Conservation (phyloP, 92 coral and sea anemone genomes). For the Epizoanthus rinbou region DNA sequence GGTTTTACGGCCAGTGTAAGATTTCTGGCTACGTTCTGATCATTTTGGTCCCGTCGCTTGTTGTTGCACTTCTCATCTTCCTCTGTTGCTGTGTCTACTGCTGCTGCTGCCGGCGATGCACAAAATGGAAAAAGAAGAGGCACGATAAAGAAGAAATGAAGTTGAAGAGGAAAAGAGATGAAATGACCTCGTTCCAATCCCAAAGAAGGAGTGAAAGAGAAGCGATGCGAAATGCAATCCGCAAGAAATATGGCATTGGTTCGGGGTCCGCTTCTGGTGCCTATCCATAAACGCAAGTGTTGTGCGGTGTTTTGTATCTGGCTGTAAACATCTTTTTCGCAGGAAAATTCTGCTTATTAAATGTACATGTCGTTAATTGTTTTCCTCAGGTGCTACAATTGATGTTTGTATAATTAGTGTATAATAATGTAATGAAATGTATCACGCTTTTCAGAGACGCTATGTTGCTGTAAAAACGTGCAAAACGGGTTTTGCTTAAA, state of each 20-base stretch:
- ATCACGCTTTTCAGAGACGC: neutral
- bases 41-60: slow-evolving; percentile 80
- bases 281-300: slow-evolving; percentile 55
- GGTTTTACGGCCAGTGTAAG: slow-evolving; percentile 87
- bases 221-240: slow-evolving; percentile 80
- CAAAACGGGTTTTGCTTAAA: neutral
- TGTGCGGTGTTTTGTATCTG: slow-evolving; percentile 1
- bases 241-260: slow-evolving; percentile 93
- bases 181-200: slow-evolving; percentile 82
- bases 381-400: neutral
- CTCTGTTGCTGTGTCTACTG: slow-evolving; percentile 94
- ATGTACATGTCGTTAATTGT: neutral
- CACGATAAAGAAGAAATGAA: slow-evolving; percentile 89
- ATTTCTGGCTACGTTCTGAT: slow-evolving; percentile 82
- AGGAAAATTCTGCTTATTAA: neutral
- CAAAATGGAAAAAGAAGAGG: slow-evolving; percentile 75
- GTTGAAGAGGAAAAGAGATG: slow-evolving; percentile 84
- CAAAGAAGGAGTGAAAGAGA: slow-evolving; percentile 90
- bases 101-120: slow-evolving; percentile 94
- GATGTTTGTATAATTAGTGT: too few species aligned
- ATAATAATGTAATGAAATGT: neutral
- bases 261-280: slow-evolving; percentile 74
- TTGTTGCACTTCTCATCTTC: slow-evolving; percentile 73
- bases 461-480: slow-evolving; percentile 9
- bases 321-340: neutral